Conservation (phyloP, 2,113 vertebrate species). For the Brachyhypopomus occidentalis region DNA sequence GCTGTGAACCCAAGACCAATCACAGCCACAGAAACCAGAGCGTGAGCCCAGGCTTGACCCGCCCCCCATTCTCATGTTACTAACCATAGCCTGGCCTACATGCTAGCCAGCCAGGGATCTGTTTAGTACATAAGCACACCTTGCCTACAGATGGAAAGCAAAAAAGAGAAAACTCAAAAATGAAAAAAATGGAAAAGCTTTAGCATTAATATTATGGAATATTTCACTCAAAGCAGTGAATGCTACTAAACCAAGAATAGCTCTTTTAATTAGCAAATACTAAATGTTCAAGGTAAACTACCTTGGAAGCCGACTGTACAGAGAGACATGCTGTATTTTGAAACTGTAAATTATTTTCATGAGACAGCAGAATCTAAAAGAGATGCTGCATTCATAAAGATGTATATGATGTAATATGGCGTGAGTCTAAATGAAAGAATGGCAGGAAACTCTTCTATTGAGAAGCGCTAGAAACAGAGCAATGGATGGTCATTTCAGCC, state of each 20-base stretch:
- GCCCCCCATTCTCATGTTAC: slow-evolving; percentile 12
- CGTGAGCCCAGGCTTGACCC: slow-evolving; percentile 58
- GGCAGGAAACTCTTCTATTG: not conserved
- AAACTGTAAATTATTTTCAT: not conserved
- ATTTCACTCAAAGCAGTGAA: too few relatives aligned
- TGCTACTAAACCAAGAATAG: too few relatives aligned
- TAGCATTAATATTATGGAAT: not conserved
- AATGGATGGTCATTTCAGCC: not conserved
- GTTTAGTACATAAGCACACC: not conserved
- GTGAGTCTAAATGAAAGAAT: not conserved
- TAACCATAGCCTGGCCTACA: slow-evolving; percentile 6
- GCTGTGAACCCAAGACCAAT: slow-evolving; percentile 75
- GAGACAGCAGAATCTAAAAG: not conserved
- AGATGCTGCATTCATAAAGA: not conserved
- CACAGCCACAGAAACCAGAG: slow-evolving; percentile 70
- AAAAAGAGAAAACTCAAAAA: not conserved
- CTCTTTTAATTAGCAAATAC: not conserved
- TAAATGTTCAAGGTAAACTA: not conserved
- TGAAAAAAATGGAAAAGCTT: not conserved
- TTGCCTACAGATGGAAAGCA: not conserved
- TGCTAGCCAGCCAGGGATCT: slow-evolving; percentile 19
- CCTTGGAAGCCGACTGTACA: not conserved
- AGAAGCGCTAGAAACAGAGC: not conserved
- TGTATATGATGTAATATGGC: not conserved
- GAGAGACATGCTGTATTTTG: not conserved